Base-by-base conservation (phyloP, 1,140 invertebrate species). In the Drosophila bocki region DNA sequence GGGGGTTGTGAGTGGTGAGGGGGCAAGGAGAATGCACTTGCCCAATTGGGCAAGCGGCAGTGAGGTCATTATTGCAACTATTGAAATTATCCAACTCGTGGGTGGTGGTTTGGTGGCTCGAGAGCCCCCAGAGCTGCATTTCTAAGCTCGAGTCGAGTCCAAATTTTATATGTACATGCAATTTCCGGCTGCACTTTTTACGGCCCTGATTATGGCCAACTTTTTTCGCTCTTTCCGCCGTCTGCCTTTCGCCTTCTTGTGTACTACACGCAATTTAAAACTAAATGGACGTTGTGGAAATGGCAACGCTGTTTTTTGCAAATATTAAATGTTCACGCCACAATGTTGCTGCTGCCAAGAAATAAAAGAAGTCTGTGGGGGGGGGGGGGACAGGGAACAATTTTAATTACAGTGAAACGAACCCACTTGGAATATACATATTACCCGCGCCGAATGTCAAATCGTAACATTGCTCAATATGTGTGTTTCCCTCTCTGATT, bases 41-140 rank as follows among this genome's bases (percentile, higher is more conserved):
- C 65, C 75, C 70, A 81, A 69, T 75, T 84, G 75, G 76, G 63
- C 80, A 71, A 56, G 53, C 53, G 37, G 78, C 76, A 71, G 56
- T 72, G 81, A 72, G 86, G 78, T 90, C 81, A 90, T 90, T 90
- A 90, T 79, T 81, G 78, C 82, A 90, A 91, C 82, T 90, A 91
- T 90, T 90, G 70, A 91, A 79, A 80, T 90, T 75, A 90, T 91
- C 67, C 75, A 48, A 50, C 83, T 58, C 78, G 79, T 77, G 83
- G 83, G 83, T 87, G 83, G 83, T 2, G 26, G 26, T 29, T 29
- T 29, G 26, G 26, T 29, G 26, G 26, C 26, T 29, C 26, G 26
- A 29, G 26, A 29, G 19, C 3, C 8, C 51, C 26, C n/a, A 39
- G 33, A 37, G 19, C 50, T 72, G 56, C 63, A 48, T 47, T 77